Evolutionary conservation across 2,797 vertebrate genomes (phyloP), one percentile per base, ranked within the genome.

Genomic region (Nothura maculosa): DNA sequence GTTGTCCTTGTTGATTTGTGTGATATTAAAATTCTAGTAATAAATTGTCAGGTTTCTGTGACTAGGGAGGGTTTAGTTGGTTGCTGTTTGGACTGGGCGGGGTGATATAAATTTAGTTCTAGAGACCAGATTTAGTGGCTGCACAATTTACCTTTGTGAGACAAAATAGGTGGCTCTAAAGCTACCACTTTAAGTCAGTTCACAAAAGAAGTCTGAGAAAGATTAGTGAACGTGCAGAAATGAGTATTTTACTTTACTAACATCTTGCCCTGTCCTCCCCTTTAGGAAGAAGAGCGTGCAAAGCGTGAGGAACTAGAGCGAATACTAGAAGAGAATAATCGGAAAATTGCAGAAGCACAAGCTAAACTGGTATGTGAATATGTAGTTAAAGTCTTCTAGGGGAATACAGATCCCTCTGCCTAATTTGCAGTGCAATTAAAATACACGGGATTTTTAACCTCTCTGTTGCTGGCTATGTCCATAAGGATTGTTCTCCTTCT

Each of bases 241-340:
- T 93, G 43, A 97, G 10, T 96, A 93, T 97, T 98, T 98, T 97
- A 97, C 90, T 96, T 97, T 97, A 97, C 98, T 99, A 99, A 99
- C 98, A 98, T 99, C 88, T 87, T 96, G 96, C 97, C 98, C 96
- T 99, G 98, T 99, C 98, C 98, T 98, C 98, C 98, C 98, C 61
- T 99, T 97, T 99, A 99, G 99, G 99, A 99, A 98, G 99, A 99
- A 99, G 99, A 99, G 97, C 99, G 99, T 97, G 99, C 99, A 95
- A 99, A 99, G 98, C 99, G 99, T 97, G 99, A 99, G 98, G 99
- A 99, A 92, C 98, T 99, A 96, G 99, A 99, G 97, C 99, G 99
- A 98, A 99, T 99, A 98, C 98, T 99, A 97, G 99, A 99, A 98
- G 99, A 99, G 97, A 99, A 99, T 99, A 99, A 99, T 98, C 98